phyloP scores from a whole-genome alignment of 2,888 invertebrate species.

The Volucella inanis region DNA sequence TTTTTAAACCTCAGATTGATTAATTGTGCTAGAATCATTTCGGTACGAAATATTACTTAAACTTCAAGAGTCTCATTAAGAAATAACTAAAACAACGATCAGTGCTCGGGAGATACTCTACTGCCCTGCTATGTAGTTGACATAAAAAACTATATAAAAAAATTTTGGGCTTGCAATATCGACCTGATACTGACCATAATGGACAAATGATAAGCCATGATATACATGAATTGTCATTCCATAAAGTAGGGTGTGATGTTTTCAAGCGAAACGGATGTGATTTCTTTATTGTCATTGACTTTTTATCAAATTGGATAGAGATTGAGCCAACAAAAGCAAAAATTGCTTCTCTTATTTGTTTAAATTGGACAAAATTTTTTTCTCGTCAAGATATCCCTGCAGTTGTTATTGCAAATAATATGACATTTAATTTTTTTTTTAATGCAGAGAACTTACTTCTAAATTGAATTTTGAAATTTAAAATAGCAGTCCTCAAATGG shows the following conservation, averaged over 20 bases:
- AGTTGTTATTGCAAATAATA: slow-evolving; percentile 33
- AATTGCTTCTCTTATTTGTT: slow-evolving; percentile 19
- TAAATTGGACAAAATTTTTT: slow-evolving; percentile 9
- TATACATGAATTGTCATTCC: no score
- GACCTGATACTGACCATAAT: no score
- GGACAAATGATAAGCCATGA: no score
- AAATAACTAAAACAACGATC: slow-evolving; percentile 16
- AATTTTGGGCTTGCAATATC: no score
- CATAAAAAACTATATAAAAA: no score
- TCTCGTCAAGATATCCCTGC: slow-evolving; percentile 23
- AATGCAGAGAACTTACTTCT: background rate
- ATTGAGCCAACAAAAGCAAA: slow-evolving; percentile 5
- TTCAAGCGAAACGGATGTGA: no score
- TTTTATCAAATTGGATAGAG: slow-evolving; percentile 22
- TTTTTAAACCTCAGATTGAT: no score
- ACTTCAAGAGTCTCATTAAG: slow-evolving; percentile 2
- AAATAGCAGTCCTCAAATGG: slow-evolving; percentile 29
- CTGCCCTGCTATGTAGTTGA: no score
- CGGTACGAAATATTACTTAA: slow-evolving; percentile 9
- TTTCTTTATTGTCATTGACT: background rate
- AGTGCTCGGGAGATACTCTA: no score
- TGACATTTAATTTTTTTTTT: background rate
- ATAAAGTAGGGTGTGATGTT: no score
- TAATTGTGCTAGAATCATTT: slow-evolving; percentile 7
- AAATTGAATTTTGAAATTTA: slow-evolving; percentile 28